Base-by-base conservation (phyloP, 2,113 vertebrate genomes). In the Ameiurus melas region DNA sequence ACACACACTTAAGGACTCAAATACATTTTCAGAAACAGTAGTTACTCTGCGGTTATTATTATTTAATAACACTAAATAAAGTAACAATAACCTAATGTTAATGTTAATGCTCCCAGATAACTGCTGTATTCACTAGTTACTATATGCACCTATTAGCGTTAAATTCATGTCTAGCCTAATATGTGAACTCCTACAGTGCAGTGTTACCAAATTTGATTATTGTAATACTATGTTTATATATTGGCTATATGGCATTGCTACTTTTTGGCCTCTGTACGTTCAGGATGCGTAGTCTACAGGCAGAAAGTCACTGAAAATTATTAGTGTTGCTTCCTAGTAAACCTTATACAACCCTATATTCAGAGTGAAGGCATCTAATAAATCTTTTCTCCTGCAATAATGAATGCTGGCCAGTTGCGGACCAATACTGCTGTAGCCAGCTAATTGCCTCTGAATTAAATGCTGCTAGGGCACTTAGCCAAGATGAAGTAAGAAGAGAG, bases 401-500 rank as follows among this genome's bases (percentile, higher is more conserved):
- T 92, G 94, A 94, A 94, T 92, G 91, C 93, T 87, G 90, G 92
- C 91, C 91, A 92, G 92, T 93, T 92, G 93, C 33, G 57, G 84
- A 85, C 92, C 82, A 36, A 88, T 86, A 83, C 90, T 89, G 90
- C 92, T 91, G 90, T 90, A 91, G 86, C 89, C 85, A 89, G 88
- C 93, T 94, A 95, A 95, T 95, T 94, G 94, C 92, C 92, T 92
- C 84, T 89, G 87, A 91, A 89, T 92, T 92, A 93, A 94, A 95
- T 94, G 94, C 93, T 93, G 93, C 91, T 88, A 88, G 85, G 91
- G 94, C 94, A 94, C 91, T 93, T 94, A 94, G 92, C 93, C 87
- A 90, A 92, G 92, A 93, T 91, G 88, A 90, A 93, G 90, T 90
- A 87, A 62, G 53, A 82, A 36, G 51, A 66, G 75, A 84, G 88